These are phyloP conservation scores for Aphelinus certus DNA, from an alignment of 1,140 invertebrate species.

Conservation along the genomic window DNA sequence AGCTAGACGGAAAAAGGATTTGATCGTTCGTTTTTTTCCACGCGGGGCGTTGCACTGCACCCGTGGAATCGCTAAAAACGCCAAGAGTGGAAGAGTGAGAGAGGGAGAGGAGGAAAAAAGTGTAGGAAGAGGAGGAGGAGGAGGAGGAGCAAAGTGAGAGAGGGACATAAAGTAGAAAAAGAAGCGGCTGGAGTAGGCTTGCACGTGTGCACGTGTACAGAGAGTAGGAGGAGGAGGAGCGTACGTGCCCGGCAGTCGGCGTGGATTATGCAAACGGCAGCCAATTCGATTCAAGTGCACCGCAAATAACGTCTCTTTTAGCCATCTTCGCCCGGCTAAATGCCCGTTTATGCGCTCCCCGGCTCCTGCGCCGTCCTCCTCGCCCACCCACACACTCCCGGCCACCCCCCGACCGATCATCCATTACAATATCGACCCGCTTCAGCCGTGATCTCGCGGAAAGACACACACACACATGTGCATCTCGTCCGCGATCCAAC, in stretches of 20 bases:
- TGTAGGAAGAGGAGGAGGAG: not conserved
- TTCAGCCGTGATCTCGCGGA: not conserved
- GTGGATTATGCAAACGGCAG: conserved; percentile 64
- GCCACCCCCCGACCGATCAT: too few relatives aligned
- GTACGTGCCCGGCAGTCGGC: conserved; percentile 45
- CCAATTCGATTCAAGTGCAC: conserved; percentile 65
- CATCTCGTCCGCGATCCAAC: too few relatives aligned
- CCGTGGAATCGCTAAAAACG: not conserved
- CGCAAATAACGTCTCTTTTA: conserved; percentile 65
- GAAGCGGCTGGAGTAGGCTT: conserved; percentile 5
- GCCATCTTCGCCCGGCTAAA: conserved; percentile 55
- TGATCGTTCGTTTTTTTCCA: too few relatives aligned
- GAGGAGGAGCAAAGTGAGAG: conserved; percentile 32
- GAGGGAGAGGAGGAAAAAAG: not conserved
- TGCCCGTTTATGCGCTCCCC: conserved; percentile 47
- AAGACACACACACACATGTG: too few relatives aligned
- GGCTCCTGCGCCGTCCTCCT: not conserved
- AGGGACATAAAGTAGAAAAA: conserved; percentile 35
- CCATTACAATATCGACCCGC: too few relatives aligned
- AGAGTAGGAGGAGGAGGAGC: conserved; percentile 41
- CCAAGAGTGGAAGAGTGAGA: not conserved
- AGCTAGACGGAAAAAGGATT: too few relatives aligned
- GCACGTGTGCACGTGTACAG: conserved; percentile 43
- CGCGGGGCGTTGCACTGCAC: not conserved
- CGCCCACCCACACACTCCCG: not conserved